Evolutionary conservation across 2,888 invertebrate genomes (phyloP), one percentile per base, ranked within the genome.

Genomic region (Frankliniella fusca): DNA sequence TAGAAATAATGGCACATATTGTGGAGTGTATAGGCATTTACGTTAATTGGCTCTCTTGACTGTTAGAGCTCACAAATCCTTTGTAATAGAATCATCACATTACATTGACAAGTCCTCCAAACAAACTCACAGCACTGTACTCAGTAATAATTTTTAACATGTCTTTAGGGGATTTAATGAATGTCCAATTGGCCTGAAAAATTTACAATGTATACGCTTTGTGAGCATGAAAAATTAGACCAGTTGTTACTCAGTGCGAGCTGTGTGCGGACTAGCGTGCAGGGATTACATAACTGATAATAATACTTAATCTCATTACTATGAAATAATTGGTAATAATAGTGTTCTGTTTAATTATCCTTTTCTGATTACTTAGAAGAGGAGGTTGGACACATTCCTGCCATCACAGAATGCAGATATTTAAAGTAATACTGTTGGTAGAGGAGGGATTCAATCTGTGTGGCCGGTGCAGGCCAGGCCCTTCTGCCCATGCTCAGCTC

Each of bases 1-100:
- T 76, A 76, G 23, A 76, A 76, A 76, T 76, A 76, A 76, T 76
- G 70, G 70, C 70, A 76, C 70, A 76, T 61, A 76, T 76, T 76
- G 70, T 76, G 70, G 70, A 76, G 70, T 76, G 70, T 76, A 23
- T 27, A 76, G 70, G 27, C 70, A 76, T 76, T 27, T 7, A 54
- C 5, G 54, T 54, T 54, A 76, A 76, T 76, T 76, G 27, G 70
- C 27, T 76, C 70, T 27, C 27, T 27, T 76, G 70, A 76, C 70
- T 76, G 27, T 76, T 76, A 27, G 70, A 76, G 70, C 70, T 27
- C 70, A 76, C 27, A 9, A 27, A 27, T 76, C 70, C 70, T 76
- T 76, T 27, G 70, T 8, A 76, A 70, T 23, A 27, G 70, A 23
- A 23, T 11, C 70, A 27, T 76, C 70, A 76, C 27, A 23, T 76